phyloP scores from a whole-genome alignment of 1,140 invertebrate species.

The Condylostylus longicornis region DNA sequence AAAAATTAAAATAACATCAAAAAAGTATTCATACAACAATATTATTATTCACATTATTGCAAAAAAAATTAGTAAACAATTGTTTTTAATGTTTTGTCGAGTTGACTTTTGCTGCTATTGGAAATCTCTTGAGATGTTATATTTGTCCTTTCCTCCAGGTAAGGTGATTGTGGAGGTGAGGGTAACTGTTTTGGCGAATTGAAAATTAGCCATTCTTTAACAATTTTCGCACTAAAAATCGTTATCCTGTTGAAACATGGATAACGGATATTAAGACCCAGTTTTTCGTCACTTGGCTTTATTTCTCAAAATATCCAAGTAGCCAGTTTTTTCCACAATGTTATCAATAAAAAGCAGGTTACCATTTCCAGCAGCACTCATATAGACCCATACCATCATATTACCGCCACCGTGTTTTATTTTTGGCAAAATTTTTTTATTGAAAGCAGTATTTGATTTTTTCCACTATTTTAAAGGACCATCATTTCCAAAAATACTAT shows the following conservation, averaged over 20 bases:
- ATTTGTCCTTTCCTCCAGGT: too few species aligned
- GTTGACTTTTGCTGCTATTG: too few species aligned
- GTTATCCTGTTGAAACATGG: slow-evolving; percentile 20
- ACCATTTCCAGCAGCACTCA: slow-evolving; percentile 14
- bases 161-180: too few species aligned
- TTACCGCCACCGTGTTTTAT: slow-evolving; percentile 26
- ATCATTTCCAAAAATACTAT: slow-evolving; percentile 11
- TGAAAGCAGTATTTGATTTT: slow-evolving; percentile 5
- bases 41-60: too few species aligned
- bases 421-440: slow-evolving; percentile 15
- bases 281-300: slow-evolving; percentile 9
- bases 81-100: too few species aligned
- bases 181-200: too few species aligned
- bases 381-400: slow-evolving; percentile 25
- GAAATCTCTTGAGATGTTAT: too few species aligned
- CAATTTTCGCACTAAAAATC: too few species aligned
- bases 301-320: slow-evolving; percentile 12
- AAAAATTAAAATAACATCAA: too few species aligned
- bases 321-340: slow-evolving; percentile 8
- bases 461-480: slow-evolving; percentile 6
- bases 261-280: slow-evolving; percentile 1
- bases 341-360: slow-evolving; percentile 12
- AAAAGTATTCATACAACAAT: too few species aligned
- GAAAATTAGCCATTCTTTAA: too few species aligned
- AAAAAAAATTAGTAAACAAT: too few species aligned